phyloP scores from a whole-genome alignment of 2,797 vertebrate species.

The Pygocentrus nattereri region DNA sequence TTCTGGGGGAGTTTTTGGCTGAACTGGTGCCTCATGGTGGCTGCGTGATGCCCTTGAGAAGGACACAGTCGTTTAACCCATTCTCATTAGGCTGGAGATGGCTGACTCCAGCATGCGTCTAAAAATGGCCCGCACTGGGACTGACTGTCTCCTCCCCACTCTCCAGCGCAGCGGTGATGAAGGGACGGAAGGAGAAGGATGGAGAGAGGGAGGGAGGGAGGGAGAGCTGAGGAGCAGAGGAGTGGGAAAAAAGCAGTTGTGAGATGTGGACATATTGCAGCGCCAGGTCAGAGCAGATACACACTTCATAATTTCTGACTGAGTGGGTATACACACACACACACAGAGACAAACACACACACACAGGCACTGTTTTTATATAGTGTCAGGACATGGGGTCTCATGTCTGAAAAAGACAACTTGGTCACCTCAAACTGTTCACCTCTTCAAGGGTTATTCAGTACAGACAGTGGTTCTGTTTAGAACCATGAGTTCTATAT shows the following conservation, averaged over 20 bases:
- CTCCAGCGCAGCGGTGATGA: conserved; percentile 12
- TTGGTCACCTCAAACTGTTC: too few species aligned
- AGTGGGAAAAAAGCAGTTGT: conserved; percentile 37
- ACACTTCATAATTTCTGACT: conserved; percentile 43
- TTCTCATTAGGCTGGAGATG: conserved; percentile 42
- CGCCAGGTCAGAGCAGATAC: conserved; percentile 32
- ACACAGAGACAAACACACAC: conserved; percentile 14
- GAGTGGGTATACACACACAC: conserved; percentile 34
- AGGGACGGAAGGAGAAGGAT: conserved; percentile 14
- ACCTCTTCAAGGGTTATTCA: too few species aligned
- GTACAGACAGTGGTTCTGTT: too few species aligned
- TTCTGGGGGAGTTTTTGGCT: too few species aligned
- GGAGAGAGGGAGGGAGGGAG: background rate
- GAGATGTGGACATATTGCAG: conserved; percentile 42
- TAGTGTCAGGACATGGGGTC: too few species aligned
- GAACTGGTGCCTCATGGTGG: background rate
- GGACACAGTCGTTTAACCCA: conserved; percentile 52
- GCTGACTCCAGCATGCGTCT: conserved; percentile 24
- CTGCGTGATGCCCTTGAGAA: conserved; percentile 39
- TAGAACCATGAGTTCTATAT: too few species aligned
- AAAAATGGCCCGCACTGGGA: conserved; percentile 45
- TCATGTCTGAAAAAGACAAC: too few species aligned
- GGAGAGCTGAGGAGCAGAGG: conserved; percentile 2
- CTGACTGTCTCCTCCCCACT: background rate
- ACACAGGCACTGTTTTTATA: too few species aligned